phyloP scores from a whole-genome alignment of 2,113 vertebrate genomes.

The Alligator sinensis region DNA sequence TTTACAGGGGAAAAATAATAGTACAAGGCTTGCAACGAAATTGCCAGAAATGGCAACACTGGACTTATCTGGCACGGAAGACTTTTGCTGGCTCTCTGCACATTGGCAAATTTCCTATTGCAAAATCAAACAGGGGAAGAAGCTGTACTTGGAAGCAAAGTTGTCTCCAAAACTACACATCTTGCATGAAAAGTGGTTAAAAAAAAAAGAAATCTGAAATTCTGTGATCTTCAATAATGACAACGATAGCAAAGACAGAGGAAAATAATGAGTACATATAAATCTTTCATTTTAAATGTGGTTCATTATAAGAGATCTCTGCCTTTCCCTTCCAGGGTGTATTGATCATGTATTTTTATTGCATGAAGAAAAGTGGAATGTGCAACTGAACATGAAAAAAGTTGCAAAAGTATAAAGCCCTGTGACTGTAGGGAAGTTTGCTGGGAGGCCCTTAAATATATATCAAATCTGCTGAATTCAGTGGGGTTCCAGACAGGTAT shows the following conservation, averaged over 20 bases:
- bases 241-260: not conserved
- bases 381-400: too few species aligned
- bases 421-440: too few species aligned
- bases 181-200: not conserved
- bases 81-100: not conserved
- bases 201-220: not conserved
- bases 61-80: not conserved
- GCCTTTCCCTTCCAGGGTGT: too few species aligned
- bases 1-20: not conserved
- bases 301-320: too few species aligned
- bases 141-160: not conserved
- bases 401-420: too few species aligned
- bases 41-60: not conserved
- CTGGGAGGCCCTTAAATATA: too few species aligned
- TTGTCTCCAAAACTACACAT: not conserved
- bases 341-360: not conserved
- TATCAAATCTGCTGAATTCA: too few species aligned
- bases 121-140: rapidly evolving
- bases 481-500: too few species aligned
- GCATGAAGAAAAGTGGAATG: too few species aligned
- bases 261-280: not conserved
- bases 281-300: not conserved
- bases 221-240: not conserved
- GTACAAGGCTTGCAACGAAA: not conserved
- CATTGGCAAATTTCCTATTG: not conserved